phyloP scores from a whole-genome alignment of 2,113 vertebrate genomes.

The Triplophysa siluroides region DNA sequence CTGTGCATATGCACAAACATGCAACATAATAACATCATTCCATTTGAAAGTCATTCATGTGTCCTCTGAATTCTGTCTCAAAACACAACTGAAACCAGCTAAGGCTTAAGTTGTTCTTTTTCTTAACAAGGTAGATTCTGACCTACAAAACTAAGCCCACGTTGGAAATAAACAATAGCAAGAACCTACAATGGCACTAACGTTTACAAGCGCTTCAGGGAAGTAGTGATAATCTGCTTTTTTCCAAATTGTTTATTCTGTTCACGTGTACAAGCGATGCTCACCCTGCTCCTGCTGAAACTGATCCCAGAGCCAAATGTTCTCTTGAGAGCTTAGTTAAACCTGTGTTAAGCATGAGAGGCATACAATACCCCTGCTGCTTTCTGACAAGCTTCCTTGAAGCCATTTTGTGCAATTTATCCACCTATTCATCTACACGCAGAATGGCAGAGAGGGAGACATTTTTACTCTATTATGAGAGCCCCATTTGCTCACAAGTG shows the following conservation, averaged over 20 bases:
- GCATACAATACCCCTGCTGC: slow-evolving; percentile 50
- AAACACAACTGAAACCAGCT: too few relatives aligned
- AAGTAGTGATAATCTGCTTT: slow-evolving; percentile 21
- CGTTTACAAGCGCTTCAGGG: not conserved
- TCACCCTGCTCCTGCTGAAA: slow-evolving; percentile 25
- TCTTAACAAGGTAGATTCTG: not conserved
- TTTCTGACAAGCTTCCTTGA: slow-evolving; percentile 61
- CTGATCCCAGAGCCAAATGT: slow-evolving; percentile 59
- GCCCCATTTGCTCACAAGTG: slow-evolving; percentile 59
- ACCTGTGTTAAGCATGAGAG: slow-evolving; percentile 63
- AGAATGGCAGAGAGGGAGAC: slow-evolving; percentile 44
- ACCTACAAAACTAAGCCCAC: not conserved
- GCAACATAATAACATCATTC: not conserved
- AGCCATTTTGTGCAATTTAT: slow-evolving; percentile 63
- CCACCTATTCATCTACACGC: slow-evolving; percentile 56
- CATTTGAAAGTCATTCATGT: not conserved
- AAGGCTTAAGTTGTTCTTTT: not conserved
- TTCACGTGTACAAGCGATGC: not conserved
- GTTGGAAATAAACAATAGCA: slow-evolving; percentile 30
- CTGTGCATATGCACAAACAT: not conserved
- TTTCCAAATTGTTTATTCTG: slow-evolving; percentile 36
- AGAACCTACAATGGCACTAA: not conserved
- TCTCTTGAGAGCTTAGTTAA: slow-evolving; percentile 64
- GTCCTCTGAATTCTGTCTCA: too few relatives aligned
- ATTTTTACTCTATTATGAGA: slow-evolving; percentile 51